Evolutionary conservation across 2,797 vertebrate genomes (phyloP), one percentile per base, ranked within the genome.

Genomic region (Schizopygopsis malacanthus): DNA sequence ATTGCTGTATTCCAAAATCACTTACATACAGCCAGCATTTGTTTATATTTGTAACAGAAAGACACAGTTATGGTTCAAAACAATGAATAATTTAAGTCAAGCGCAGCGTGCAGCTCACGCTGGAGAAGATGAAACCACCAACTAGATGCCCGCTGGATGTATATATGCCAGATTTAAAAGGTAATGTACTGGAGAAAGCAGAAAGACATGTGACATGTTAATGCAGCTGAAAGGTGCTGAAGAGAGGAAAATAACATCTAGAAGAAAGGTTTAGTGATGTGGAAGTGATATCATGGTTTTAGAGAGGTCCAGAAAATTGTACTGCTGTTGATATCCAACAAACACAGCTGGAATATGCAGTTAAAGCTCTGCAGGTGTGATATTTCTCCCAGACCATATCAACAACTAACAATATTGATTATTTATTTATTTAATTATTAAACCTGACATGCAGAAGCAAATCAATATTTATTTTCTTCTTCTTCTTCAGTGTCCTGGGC

Each of bases 11-110:
- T 56, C 37, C 45, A 82, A 12, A 52, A 3, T 12, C 20, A 13
- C 22, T 13, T 22, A 2, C 41, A 70, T 39, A 15, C 28, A 67
- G 43, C 63, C 25, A 33, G 13, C 33, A 9, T 61, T 25, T 73
- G 4, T 45, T 69, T 61, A 65, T 33, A 50, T 65, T 25, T 75
- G 37, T 67, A 16, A 63, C 59, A 77, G 37, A 86, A 18, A 85
- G 15, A 18, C 22, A 75, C 33, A 65, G 63, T 76, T 67, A 28
- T 45, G 25, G 33, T 82, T 47, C 67, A 70, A 81, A 82, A 77
- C 54, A 37, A 77, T 47, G n/a, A 86, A 86, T 69, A 70, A 79
- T 77, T 69, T 25, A 67, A 41, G 56, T 54, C 16, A 56, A 73
- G 50, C 50, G 22, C 52, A 77, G 22, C 28, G 1, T 77, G 50